A percentile compares a stretch with the other conserved stretches of the same genome.
phyloP scores from a whole-genome alignment of 2,113 vertebrate species.

The Erinaceus europaeus region DNA sequence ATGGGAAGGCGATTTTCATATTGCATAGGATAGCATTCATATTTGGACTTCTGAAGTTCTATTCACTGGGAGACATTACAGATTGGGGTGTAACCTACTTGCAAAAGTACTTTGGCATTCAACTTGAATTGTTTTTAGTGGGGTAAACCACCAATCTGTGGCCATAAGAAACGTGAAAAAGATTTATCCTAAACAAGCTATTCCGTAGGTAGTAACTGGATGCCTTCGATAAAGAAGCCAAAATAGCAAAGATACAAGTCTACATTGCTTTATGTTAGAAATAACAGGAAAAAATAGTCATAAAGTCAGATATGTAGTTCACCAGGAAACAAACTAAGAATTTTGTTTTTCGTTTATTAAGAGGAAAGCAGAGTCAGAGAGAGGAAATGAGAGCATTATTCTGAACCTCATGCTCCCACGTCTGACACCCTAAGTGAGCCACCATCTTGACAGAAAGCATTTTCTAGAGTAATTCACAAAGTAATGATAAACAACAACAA shows the following conservation, averaged over 20 bases:
- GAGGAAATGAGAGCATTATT: too few species aligned
- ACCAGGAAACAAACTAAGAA: too few species aligned
- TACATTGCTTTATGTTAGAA: not conserved
- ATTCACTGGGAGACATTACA: not conserved
- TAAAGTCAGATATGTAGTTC: not conserved
- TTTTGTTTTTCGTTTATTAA: too few species aligned
- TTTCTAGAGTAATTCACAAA: too few species aligned
- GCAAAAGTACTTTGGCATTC: not conserved
- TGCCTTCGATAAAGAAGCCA: not conserved
- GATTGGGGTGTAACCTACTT: not conserved
- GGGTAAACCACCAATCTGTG: not conserved
- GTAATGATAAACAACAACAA: too few species aligned
- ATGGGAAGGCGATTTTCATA: not conserved
- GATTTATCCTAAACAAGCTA: not conserved
- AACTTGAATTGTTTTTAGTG: not conserved
- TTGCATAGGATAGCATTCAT: not conserved
- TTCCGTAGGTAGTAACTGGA: not conserved
- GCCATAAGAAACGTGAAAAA: not conserved
- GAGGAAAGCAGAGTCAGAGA: too few species aligned
- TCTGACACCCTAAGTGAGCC: too few species aligned
- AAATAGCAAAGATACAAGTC: not conserved
- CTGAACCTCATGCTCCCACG: too few species aligned
- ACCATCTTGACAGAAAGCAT: too few species aligned
- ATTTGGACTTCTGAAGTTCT: not conserved
- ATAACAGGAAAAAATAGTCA: not conserved